These are phyloP conservation scores for Sphyrna mokarran DNA, from an alignment of 2,113 vertebrate species.

Conservation along the genomic window DNA sequence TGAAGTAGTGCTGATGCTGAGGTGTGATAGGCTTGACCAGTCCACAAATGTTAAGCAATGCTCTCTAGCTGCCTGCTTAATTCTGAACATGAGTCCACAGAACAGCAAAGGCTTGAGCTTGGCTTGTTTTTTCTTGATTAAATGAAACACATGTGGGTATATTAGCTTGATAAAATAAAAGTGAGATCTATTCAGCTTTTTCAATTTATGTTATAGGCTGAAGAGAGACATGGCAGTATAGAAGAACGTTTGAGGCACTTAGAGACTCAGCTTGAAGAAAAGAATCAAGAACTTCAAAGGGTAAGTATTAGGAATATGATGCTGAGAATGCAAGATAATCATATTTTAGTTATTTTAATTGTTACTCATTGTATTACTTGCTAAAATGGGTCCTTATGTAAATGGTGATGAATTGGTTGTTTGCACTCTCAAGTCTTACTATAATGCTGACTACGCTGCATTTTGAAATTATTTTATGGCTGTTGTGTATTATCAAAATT, in stretches of 20 bases:
- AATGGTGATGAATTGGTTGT: background rate
- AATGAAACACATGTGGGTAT: background rate
- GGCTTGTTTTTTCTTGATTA: constrained; percentile 54
- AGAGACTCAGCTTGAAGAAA: constrained; percentile 95
- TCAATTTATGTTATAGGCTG: constrained; percentile 72
- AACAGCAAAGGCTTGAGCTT: constrained; percentile 67
- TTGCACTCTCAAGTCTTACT: background rate
- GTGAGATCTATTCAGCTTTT: constrained; percentile 46
- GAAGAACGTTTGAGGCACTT: constrained; percentile 96
- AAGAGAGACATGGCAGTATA: constrained; percentile 95
- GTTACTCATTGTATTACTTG: background rate
- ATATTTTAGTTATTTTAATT: background rate
- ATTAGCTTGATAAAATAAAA: background rate
- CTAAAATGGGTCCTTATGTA: background rate
- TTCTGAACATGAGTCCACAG: constrained; percentile 62
- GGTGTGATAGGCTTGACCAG: constrained; percentile 70
- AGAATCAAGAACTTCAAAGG: constrained; percentile 97
- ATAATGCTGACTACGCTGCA: background rate
- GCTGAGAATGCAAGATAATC: background rate
- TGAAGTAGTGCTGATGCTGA: constrained; percentile 69
- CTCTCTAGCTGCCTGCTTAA: constrained; percentile 76
- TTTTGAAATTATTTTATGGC: background rate
- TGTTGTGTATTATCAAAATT: background rate
- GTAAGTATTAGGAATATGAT: constrained; percentile 52
- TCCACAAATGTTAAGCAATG: constrained; percentile 79